Base-by-base conservation (phyloP, 1,140 invertebrate genomes). In the Pseudomyrmex flavicornis region DNA sequence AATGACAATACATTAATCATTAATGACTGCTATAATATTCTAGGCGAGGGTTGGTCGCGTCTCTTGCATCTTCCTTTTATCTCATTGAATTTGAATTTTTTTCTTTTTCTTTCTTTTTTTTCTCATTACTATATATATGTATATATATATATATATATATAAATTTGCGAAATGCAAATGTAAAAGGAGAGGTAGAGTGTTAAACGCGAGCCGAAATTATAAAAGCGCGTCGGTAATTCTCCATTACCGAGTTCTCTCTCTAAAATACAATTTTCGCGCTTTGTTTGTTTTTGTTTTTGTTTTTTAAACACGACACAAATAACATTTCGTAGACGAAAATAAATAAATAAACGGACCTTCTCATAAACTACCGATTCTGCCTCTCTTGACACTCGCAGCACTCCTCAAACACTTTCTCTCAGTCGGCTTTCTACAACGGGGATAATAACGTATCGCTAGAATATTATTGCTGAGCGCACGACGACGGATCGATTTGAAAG, bases 1-100 rank as follows among this genome's bases (percentile, higher is more conserved):
- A 93, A 94, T 94, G 92, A 94, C 94, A 94, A 94, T 94, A 94
- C 94, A 94, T 94, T 94, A 94, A 93, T 94, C 94, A 94, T 94
- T 94, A 94, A 93, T 94, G 93, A 93, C 93, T 94, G 93, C 93
- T 94, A 94, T 93, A 94, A 94, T 94, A 94, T 93, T 94, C 90
- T 89, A 90, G 82, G 85, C 83, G 77, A 80, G 88, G 76, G 74
- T 74, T 84, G 85, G 80, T 82, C 82, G 85, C 85, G 83, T 91
- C 87, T 91, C 87, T 90, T 85, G 88, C 84, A 90, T 90, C n/a
- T 62, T 82, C 56, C 70, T 65, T 62, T 74, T 69, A 35, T 35
- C 52, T 68, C 63, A 76, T 65, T 66, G 50, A 52, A 52, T 52
- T 52, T 52, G 9, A 35, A 52, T 52, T 52, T 0, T 12, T 13